Evolutionary conservation across 2,888 invertebrate genomes (phyloP), one percentile per base, ranked within the genome.

Genomic region (Drosophila phalerata): DNA sequence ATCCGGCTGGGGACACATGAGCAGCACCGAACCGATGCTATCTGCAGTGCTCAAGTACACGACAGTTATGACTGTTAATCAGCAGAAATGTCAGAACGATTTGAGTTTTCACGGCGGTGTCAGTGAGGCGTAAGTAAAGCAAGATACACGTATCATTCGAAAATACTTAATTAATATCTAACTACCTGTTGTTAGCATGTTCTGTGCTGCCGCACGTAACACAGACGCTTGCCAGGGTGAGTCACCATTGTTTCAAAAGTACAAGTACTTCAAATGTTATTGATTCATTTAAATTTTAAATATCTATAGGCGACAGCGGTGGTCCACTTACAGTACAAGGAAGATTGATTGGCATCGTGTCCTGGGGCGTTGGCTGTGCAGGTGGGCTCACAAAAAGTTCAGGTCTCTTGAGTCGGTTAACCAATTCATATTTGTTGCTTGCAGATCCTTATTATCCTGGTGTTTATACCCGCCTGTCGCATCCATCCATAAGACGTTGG

Each of bases 301-400:
- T 17, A 28, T 17, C 38, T n/a, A 8, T 17, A 82, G 82, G 82
- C 9, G 91, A 92, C 61, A 92, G 92, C 53, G 91, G 91, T 32
- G 92, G 91, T 6, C 91, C 91, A 25, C 85, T 92, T 22, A 88
- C 79, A 40, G 62, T 78, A 0, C 72, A 90, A 48, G 89, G 84
- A n/a, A 79, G 72, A 5, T 77, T 92, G 0, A 88, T 92, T 58
- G 91, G 91, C 5, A 77, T 92, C 9, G 91, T 92, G 1, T 92
- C 92, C 15, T 92, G 91, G 91, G 91, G 91, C 22, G 90, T 92
- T 10, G 91, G 91, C 3, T 92, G 91, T 56, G 91, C 92, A 38
- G 76, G 76, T 77, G n/a, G 3, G 17, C 10, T 13, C 34, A 6
- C 10, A 0, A 9, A 15, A 8, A 9, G 4, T 2, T 11, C 22